Conservation (phyloP, 2,797 vertebrate species). For the Euphonia xanthogaster region DNA sequence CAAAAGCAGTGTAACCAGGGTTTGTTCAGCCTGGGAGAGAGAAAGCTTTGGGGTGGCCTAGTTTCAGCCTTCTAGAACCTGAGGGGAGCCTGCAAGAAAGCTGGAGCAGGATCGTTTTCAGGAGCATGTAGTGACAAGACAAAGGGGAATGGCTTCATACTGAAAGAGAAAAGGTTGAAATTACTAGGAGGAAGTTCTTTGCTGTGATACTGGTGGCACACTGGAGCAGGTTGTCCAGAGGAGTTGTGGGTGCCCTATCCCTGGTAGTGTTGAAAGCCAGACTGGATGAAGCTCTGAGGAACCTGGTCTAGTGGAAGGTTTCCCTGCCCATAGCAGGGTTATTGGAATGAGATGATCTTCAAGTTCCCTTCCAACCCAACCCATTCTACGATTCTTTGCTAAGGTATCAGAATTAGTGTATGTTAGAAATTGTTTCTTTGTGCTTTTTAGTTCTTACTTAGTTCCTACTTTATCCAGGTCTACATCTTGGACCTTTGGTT, state of each 20-base stretch:
- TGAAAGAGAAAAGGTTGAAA: background rate
- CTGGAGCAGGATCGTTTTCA: no score
- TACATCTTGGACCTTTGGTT: background rate
- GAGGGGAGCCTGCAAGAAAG: background rate
- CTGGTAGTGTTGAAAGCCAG: background rate
- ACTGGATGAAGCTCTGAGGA: background rate
- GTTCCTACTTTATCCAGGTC: background rate
- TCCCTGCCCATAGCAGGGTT: rapidly evolving
- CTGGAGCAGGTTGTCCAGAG: background rate
- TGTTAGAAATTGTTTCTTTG: background rate
- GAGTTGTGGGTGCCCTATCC: background rate
- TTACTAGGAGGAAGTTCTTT: background rate
- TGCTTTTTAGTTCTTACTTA: background rate
- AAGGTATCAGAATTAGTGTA: background rate
- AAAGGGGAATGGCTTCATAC: background rate
- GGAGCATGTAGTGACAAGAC: background rate
- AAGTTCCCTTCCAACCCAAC: background rate
- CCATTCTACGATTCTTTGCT: background rate
- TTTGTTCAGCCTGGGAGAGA: background rate
- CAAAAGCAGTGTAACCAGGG: background rate
- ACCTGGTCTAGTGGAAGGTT: background rate
- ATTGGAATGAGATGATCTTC: background rate
- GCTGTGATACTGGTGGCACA: rapidly evolving
- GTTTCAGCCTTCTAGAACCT: background rate
- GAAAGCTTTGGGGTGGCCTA: background rate